These are phyloP conservation scores for Rhopalosiphum nymphaeae DNA, from an alignment of 2,888 invertebrate species.

Conservation along the genomic window DNA sequence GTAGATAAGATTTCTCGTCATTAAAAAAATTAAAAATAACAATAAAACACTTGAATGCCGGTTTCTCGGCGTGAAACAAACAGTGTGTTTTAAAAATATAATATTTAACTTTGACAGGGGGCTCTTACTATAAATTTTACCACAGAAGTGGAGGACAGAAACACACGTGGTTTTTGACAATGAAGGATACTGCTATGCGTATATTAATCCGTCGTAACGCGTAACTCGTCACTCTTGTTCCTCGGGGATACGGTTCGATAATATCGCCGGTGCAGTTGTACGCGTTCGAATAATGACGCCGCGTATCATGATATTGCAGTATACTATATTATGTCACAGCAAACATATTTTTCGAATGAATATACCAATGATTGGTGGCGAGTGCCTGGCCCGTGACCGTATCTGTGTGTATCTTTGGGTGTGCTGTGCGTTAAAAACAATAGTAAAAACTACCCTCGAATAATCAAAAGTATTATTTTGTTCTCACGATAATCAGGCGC, in stretches of 20 bases:
- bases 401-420: neutral
- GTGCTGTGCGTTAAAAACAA: neutral
- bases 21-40: constrained; percentile 3
- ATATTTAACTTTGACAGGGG: neutral
- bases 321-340: neutral
- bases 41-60: constrained; percentile 23
- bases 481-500: constrained; percentile 42
- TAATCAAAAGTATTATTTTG: neutral
- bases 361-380: neutral
- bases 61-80: constrained; percentile 1
- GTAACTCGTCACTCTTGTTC: neutral
- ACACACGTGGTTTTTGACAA: constrained; percentile 41
- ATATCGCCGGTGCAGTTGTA: neutral
- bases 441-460: constrained; percentile 19
- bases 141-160: neutral
- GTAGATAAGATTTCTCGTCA: neutral
- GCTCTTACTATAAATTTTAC: constrained; percentile 21
- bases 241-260: neutral
- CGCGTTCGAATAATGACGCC: neutral
- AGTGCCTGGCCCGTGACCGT: neutral
- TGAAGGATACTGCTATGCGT: neutral
- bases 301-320: neutral
- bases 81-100: constrained; percentile 21
- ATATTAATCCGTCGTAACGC: neutral
- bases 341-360: constrained; percentile 14